Base-by-base conservation (phyloP, 2,888 invertebrate genomes). In the Salticus scenicus region DNA sequence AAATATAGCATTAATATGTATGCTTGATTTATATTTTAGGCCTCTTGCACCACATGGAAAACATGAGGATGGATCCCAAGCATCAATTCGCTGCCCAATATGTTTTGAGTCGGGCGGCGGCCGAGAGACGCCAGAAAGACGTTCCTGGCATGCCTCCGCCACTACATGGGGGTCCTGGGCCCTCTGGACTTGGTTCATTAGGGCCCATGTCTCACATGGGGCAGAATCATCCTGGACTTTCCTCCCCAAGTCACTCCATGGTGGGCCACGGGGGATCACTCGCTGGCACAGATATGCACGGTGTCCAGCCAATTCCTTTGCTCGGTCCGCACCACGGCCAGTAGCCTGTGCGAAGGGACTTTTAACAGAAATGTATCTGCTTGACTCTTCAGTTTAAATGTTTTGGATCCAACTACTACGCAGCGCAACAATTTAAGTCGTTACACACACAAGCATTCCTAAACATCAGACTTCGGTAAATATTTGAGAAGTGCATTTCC, bases 31-130 rank as follows among this genome's bases (percentile, higher is more conserved):
- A 10, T 37, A 10, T 37, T 37, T 37, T 17, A 97, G 97, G 97
- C 90, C 93, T 97, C 37, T 93, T 97, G 83, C 96, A 96, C 84
- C 97, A 97, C 91, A 97, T 97, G 97, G 97, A 97, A 90, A 97
- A 97, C 91, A 97, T 97, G 97, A 94, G 97, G 90, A 97, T 97
- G 97, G 97, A 97, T 91, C 97, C 97, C 0, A 97, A 97, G 91
- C 97, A 97, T 92, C 97, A 97, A 91, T 97, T 97, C 90, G 97
- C 97, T 57, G 97, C 97, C 33, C 97, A 97, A 91, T 97, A 97
- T 92, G 97, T 97, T 64, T 92, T 97, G 42, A 96, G 96, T 80
- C 93, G 97, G 89, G 97, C 97, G 10, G 97, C 97, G 8, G 97
- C 97, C 20, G 97, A 97, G 90, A 93, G 97, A 89, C 93, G 97